Conservation (phyloP, 1,140 invertebrate species). For the Diprion similis region DNA sequence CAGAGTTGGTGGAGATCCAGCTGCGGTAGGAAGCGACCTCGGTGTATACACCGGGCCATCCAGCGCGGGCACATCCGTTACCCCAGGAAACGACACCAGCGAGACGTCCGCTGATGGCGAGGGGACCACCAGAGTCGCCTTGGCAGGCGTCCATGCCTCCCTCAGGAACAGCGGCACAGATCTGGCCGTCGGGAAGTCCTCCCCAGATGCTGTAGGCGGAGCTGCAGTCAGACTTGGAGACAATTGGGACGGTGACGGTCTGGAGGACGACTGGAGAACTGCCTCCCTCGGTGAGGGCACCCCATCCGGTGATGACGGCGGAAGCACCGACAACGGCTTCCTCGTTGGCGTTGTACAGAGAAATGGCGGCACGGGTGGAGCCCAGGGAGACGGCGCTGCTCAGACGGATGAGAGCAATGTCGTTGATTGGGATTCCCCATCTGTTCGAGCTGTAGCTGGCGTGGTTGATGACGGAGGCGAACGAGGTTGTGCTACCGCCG, state of each 20-base stretch:
- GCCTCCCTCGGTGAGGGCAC: conserved; percentile 21
- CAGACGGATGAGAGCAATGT: conserved; percentile 30
- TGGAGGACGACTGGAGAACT: conserved; percentile 23
- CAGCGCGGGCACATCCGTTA: conserved; percentile 60
- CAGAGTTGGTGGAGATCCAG: conserved; percentile 50
- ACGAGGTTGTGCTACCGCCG: conserved; percentile 25
- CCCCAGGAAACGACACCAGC: conserved; percentile 67
- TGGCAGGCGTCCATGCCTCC: conserved; percentile 65
- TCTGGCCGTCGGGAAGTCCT: conserved; percentile 62
- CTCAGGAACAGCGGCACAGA: conserved; percentile 68
- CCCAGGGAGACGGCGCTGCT: conserved; percentile 22
- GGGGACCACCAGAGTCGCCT: conserved; percentile 57
- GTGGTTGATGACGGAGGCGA: conserved; percentile 26
- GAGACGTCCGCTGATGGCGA: conserved; percentile 42
- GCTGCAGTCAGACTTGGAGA: conserved; percentile 35
- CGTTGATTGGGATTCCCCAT: conserved; percentile 19
- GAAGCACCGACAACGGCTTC: conserved; percentile 32
- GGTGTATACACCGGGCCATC: conserved; percentile 63
- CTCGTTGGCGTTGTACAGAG: conserved; percentile 18
- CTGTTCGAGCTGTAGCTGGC: conserved; percentile 11
- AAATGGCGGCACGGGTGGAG: conserved; percentile 24
- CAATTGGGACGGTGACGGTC: conserved; percentile 36
- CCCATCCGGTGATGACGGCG: conserved; percentile 56
- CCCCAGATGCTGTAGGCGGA: conserved; percentile 30
- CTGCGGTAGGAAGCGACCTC: conserved; percentile 53